Evolutionary conservation across 2,888 invertebrate genomes (phyloP).

Genomic region (Monopis laevigella): DNA sequence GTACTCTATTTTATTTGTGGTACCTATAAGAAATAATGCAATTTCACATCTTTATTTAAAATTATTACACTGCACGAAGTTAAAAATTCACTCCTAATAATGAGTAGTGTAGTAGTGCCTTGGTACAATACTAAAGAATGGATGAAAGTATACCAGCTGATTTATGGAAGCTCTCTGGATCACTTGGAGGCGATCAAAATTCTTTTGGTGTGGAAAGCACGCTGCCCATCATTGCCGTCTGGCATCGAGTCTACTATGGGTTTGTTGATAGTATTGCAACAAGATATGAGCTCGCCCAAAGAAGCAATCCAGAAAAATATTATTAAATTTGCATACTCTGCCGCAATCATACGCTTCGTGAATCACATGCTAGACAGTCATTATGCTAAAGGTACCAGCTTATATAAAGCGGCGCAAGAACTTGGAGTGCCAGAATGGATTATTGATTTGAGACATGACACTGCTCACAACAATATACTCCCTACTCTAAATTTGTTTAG

Average conservation of each 20-base stretch:
- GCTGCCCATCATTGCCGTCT: constrained; percentile 63
- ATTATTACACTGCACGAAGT: neutral
- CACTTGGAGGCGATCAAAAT: constrained; percentile 35
- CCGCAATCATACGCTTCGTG: constrained; percentile 72
- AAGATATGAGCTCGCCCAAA: constrained; percentile 31
- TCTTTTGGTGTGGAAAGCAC: constrained; percentile 65
- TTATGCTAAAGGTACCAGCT: constrained; percentile 58
- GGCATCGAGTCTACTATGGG: constrained; percentile 71
- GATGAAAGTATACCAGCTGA: constrained; percentile 44
- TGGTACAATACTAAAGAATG: constrained; percentile 62
- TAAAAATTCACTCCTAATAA: neutral
- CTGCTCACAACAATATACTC: constrained; percentile 75
- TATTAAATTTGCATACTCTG: constrained; percentile 67
- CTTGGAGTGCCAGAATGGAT: constrained; percentile 82
- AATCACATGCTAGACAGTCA: constrained; percentile 70
- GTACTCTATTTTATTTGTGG: no score
- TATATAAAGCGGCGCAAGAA: constrained; percentile 68
- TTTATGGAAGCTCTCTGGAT: constrained; percentile 24
- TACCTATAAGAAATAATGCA: neutral
- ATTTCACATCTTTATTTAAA: neutral
- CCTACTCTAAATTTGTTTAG: constrained; percentile 72
- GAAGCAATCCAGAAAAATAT: constrained; percentile 48
- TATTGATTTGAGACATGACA: constrained; percentile 79
- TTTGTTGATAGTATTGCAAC: constrained; percentile 60
- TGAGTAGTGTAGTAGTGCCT: constrained; percentile 32